Conservation (phyloP, 2,888 invertebrate genomes). For the Microplitis manilae region DNA sequence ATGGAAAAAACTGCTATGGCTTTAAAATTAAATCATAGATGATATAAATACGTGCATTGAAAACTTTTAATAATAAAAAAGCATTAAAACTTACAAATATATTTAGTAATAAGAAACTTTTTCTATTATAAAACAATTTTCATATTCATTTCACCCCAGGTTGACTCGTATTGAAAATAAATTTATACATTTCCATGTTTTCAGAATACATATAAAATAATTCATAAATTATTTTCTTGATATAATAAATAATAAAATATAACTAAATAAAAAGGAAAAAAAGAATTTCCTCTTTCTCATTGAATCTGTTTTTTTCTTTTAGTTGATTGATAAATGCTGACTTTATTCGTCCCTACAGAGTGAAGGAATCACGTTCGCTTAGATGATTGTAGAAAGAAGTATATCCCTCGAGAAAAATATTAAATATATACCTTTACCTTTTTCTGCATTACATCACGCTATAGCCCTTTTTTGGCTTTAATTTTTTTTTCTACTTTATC, state of each 20-base stretch:
- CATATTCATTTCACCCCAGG: too few relatives aligned
- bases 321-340: slow-evolving; percentile 14
- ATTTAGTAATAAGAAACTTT: too few relatives aligned
- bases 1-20: too few relatives aligned
- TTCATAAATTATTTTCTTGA: background rate
- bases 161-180: background rate
- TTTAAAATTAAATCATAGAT: too few relatives aligned
- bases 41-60: too few relatives aligned
- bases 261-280: background rate
- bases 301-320: background rate
- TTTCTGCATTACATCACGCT: background rate
- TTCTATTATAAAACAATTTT: too few relatives aligned
- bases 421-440: background rate
- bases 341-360: slow-evolving; percentile 8
- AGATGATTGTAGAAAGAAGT: slow-evolving; percentile 17
- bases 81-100: too few relatives aligned
- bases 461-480: slow-evolving; percentile 14
- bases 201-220: background rate
- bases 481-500: slow-evolving; percentile 8
- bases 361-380: slow-evolving; percentile 12
- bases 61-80: too few relatives aligned
- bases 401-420: slow-evolving; percentile 21
- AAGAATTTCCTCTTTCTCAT: background rate
- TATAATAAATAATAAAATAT: background rate
- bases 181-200: background rate